Evolutionary conservation across 1,140 invertebrate genomes (phyloP).

Genomic region (Glossosoma conforme): DNA sequence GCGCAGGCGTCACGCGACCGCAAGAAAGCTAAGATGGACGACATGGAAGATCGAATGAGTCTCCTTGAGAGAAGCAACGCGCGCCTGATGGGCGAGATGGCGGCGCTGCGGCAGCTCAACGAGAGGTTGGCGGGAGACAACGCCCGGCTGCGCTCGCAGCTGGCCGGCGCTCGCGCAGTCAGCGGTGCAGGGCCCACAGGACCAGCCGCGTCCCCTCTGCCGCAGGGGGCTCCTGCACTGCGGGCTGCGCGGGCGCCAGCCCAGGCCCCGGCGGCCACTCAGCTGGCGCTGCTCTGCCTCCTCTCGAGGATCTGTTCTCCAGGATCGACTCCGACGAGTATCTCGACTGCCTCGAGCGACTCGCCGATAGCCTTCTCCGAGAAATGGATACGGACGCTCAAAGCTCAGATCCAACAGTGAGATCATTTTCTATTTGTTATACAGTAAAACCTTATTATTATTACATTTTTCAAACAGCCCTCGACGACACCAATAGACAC

Average conservation of each 20-base stretch:
- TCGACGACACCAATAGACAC: background rate
- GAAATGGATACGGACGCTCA: slow-evolving; percentile 72
- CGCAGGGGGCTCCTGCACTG: slow-evolving; percentile 67
- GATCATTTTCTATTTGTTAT: slow-evolving; percentile 37
- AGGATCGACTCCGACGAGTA: slow-evolving; percentile 61
- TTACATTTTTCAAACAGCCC: too few relatives aligned
- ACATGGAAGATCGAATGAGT: slow-evolving; percentile 72
- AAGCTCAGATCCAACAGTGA: slow-evolving; percentile 61
- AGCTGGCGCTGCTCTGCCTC: slow-evolving; percentile 68
- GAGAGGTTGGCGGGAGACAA: slow-evolving; percentile 61
- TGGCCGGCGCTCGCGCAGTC: slow-evolving; percentile 41
- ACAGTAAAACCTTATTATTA: slow-evolving; percentile 15
- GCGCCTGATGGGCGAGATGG: slow-evolving; percentile 58
- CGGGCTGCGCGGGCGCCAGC: slow-evolving; percentile 47
- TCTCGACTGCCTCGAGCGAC: slow-evolving; percentile 66
- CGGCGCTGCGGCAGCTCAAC: slow-evolving; percentile 60
- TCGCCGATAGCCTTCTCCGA: slow-evolving; percentile 73
- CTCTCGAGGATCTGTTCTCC: slow-evolving; percentile 73
- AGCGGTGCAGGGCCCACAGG: slow-evolving; percentile 53
- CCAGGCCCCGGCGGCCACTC: slow-evolving; percentile 47
- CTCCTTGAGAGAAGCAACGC: slow-evolving; percentile 61
- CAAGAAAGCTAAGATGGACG: slow-evolving; percentile 90
- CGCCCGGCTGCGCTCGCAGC: slow-evolving; percentile 51
- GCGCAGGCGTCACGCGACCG: slow-evolving; percentile 96
- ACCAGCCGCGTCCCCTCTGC: slow-evolving; percentile 83